phyloP scores from a whole-genome alignment of 30 jellyfish, hydroid and myxozoan genomes.

The Nemopilema nomurai region DNA sequence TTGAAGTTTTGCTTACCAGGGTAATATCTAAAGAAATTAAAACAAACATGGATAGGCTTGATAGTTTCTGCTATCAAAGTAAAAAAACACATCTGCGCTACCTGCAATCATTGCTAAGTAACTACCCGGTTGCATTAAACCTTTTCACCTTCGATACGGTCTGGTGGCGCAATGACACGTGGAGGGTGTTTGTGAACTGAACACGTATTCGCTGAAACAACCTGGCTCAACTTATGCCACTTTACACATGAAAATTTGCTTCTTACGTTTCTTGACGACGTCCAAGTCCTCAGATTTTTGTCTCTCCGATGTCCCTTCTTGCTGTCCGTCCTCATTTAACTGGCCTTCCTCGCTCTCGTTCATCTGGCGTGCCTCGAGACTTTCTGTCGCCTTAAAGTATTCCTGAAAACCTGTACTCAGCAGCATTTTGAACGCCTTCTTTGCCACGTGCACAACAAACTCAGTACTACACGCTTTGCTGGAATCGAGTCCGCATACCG shows the following conservation, averaged over 20 bases:
- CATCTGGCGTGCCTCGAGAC: not conserved
- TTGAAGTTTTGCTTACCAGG: no score
- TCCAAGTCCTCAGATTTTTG: slow-evolving; percentile 18
- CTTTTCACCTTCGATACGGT: not conserved
- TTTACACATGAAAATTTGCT: not conserved
- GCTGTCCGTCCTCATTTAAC: not conserved
- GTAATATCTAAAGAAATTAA: no score
- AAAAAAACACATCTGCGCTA: not conserved
- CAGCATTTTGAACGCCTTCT: slow-evolving; percentile 15
- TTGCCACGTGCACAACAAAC: not conserved
- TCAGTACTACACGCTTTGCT: not conserved
- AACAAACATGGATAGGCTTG: no score
- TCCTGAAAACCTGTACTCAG: slow-evolving; percentile 44
- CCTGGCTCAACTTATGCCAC: not conserved
- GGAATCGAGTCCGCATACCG: not conserved
- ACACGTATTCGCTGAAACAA: not conserved
- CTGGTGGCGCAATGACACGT: not conserved
- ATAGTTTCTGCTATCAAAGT: not conserved
- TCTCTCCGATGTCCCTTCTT: not conserved
- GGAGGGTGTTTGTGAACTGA: not conserved
- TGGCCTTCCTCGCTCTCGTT: slow-evolving; percentile 20
- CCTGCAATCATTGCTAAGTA: not conserved
- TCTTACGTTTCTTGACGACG: slow-evolving; percentile 37
- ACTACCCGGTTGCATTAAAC: not conserved
- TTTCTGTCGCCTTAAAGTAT: slow-evolving; percentile 12